These are phyloP conservation scores for Rotaria magnacalcarata DNA, from an alignment of 2,888 invertebrate genomes.

Conservation along the genomic window DNA sequence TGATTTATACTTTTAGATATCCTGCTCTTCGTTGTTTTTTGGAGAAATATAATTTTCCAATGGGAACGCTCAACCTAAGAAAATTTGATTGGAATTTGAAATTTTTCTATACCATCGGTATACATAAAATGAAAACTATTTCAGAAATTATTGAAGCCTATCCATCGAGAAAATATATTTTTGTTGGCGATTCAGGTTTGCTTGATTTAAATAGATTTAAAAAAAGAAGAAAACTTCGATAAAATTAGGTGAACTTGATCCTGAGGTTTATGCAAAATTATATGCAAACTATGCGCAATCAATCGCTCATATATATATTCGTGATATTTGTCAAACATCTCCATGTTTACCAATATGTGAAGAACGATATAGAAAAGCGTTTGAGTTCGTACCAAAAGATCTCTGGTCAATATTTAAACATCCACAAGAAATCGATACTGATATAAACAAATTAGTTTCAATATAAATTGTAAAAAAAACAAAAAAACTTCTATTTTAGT, in stretches of 20 bases:
- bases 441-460: neutral
- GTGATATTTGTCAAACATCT: neutral
- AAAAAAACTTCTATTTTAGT: too few relatives aligned
- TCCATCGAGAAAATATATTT: neutral
- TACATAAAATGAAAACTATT: neutral
- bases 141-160: neutral
- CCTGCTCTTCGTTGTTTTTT: neutral
- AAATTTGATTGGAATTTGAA: neutral
- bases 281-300: neutral
- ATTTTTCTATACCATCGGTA: neutral
- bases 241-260: slow-evolving; percentile 20
- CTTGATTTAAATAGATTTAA: neutral
- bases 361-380: slow-evolving; percentile 6
- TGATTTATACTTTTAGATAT: neutral
- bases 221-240: too few relatives aligned
- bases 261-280: neutral
- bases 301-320: slow-evolving; percentile 31
- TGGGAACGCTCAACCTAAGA: slow-evolving; percentile 1
- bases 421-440: neutral
- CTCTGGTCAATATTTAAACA: neutral
- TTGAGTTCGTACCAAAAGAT: neutral
- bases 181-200: slow-evolving; percentile 25
- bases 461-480: too few relatives aligned
- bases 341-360: slow-evolving; percentile 1
- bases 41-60: slow-evolving; percentile 24